Conservation (phyloP, 2,113 vertebrate genomes). For the Probosciger aterrimus region DNA sequence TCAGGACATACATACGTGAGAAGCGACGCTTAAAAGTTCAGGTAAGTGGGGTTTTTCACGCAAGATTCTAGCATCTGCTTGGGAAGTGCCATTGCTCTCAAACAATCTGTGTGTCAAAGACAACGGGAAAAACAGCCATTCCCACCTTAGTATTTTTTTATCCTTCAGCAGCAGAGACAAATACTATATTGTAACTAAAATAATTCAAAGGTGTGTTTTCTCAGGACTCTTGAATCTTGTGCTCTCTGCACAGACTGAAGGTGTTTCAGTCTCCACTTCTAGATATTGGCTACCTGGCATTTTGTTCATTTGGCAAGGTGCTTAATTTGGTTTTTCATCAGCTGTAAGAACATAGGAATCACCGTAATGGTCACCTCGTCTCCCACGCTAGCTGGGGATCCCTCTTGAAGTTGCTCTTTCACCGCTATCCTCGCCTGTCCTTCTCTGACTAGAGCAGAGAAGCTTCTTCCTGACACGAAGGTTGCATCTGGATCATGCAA, state of each 20-base stretch:
- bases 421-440: background rate
- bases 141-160: background rate
- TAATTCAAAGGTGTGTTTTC: background rate
- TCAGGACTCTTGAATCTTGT: background rate
- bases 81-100: background rate
- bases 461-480: background rate
- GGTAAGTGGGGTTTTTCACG: background rate
- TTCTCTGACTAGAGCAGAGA: background rate
- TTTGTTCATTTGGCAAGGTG: background rate
- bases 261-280: background rate
- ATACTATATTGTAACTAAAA: background rate
- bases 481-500: background rate
- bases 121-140: background rate
- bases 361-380: background rate
- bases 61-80: background rate
- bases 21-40: background rate
- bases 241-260: background rate
- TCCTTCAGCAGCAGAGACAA: background rate
- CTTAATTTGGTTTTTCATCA: background rate
- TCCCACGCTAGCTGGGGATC: background rate
- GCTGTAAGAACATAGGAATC: background rate
- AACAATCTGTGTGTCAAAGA: background rate
- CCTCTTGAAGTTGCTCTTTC: background rate
- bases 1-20: fast-evolving
- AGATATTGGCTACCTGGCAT: background rate